These are phyloP conservation scores for Drosophila helvetica DNA, from an alignment of 2,888 invertebrate species.

Conservation along the genomic window DNA sequence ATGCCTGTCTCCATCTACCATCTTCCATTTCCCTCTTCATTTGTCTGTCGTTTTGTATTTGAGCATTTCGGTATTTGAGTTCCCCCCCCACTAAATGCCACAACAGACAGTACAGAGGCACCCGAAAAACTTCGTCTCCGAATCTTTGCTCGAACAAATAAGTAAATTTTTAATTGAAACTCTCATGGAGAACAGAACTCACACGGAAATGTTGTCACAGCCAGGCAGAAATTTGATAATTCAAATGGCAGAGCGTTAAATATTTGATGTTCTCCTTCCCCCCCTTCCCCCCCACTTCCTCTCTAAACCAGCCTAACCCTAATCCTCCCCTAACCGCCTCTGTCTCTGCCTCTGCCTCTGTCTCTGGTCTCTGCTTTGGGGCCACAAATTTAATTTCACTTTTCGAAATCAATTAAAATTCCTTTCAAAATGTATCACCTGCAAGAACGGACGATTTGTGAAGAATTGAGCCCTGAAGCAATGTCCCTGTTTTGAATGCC, in stretches of 20 bases:
- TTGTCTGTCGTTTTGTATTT: conserved; percentile 50
- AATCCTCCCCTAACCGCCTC: no score
- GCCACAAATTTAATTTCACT: conserved; percentile 45
- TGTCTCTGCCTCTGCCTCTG: neutral
- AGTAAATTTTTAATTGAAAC: conserved; percentile 65
- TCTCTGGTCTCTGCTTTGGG: no score
- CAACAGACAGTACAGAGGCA: conserved; percentile 2
- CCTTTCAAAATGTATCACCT: conserved; percentile 67
- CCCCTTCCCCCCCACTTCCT: no score
- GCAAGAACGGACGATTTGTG: conserved; percentile 50
- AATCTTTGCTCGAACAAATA: conserved; percentile 27
- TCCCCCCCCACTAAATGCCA: neutral
- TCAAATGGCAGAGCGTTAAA: conserved; percentile 50
- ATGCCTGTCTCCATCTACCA: neutral
- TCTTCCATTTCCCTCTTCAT: conserved; percentile 34
- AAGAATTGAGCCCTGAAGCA: neutral
- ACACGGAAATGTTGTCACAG: conserved; percentile 42
- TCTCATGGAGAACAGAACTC: conserved; percentile 26
- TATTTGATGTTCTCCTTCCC: conserved; percentile 34
- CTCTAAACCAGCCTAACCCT: no score
- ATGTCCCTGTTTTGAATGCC: conserved; percentile 25
- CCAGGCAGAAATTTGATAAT: conserved; percentile 43
- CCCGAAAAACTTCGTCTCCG: conserved; percentile 23
- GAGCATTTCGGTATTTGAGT: conserved; percentile 52
- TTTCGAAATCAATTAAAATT: conserved; percentile 68